Conservation (phyloP, 2,888 invertebrate genomes). For the Yponomeuta sedellus region DNA sequence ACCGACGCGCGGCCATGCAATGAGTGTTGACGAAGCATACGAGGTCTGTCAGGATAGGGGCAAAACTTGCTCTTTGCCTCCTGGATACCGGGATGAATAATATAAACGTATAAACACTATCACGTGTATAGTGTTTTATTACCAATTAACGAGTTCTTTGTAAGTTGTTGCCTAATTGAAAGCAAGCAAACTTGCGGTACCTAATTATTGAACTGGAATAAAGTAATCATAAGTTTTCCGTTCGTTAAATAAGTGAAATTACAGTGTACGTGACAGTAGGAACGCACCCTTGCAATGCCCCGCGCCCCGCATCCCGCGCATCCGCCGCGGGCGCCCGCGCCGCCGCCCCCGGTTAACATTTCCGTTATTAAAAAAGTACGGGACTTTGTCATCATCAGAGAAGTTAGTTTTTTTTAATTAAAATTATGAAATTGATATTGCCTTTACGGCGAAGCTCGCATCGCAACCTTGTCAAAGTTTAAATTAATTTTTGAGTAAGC, state of each 20-base stretch:
- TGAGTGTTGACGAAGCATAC: too few relatives aligned
- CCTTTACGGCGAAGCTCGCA: conserved; percentile 65
- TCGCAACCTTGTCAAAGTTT: conserved; percentile 73
- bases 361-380: conserved; percentile 76
- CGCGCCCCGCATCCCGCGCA: conserved; percentile 15
- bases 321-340: conserved; percentile 24
- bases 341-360: conserved; percentile 55
- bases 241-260: neutral
- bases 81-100: too few relatives aligned
- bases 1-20: too few relatives aligned
- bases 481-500: conserved; percentile 76
- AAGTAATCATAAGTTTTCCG: neutral
- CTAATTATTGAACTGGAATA: neutral
- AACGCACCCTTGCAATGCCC: neutral
- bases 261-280: conserved; percentile 7
- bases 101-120: too few relatives aligned
- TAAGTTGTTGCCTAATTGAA: neutral
- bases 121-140: too few relatives aligned
- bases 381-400: conserved; percentile 74
- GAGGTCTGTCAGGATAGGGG: too few relatives aligned
- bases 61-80: too few relatives aligned
- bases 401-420: conserved; percentile 75
- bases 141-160: neutral
- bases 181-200: neutral
- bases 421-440: conserved; percentile 78